Evolutionary conservation across 2,113 vertebrate species (phyloP).

Genomic region (Sclerurus mexicanus): DNA sequence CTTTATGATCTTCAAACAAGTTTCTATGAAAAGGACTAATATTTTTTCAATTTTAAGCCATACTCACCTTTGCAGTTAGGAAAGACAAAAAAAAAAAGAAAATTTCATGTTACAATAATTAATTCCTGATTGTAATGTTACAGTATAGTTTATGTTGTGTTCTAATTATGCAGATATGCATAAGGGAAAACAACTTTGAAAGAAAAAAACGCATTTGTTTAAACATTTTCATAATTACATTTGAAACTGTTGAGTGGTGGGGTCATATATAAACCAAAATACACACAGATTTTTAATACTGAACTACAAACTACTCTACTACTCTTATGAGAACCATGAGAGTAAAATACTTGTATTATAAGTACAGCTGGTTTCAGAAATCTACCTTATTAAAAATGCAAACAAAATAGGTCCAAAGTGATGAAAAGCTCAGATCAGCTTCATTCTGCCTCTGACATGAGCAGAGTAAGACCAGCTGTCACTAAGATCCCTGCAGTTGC

Average conservation of each 20-base stretch:
- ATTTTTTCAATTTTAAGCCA: constrained; percentile 55
- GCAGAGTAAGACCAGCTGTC: background rate
- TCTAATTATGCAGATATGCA: constrained; percentile 35
- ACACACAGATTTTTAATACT: background rate
- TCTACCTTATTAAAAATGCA: background rate
- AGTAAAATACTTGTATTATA: background rate
- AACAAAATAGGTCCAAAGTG: background rate
- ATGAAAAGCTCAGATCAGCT: background rate
- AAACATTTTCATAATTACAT: constrained; percentile 60
- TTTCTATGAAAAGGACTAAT: constrained; percentile 48
- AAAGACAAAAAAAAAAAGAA: constrained; percentile 27
- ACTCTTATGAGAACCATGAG: background rate
- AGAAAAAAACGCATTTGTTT: constrained; percentile 57
- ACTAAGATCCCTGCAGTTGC: background rate
- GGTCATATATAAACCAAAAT: constrained; percentile 1
- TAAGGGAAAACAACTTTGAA: constrained; percentile 63
- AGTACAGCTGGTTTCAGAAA: background rate
- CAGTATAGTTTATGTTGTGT: constrained; percentile 33
- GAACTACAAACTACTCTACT: background rate
- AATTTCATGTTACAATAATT: constrained; percentile 62
- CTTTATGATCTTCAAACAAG: constrained; percentile 70
- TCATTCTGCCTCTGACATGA: background rate
- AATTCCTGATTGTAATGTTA: constrained; percentile 60
- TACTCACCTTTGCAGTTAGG: constrained; percentile 45
- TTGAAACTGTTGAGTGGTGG: constrained; percentile 30